A percentile compares a stretch with the other conserved stretches of the same genome.
These are phyloP conservation scores for Diadumene lineata DNA, from an alignment of 92 coral and sea anemone species.

Conservation along the genomic window DNA sequence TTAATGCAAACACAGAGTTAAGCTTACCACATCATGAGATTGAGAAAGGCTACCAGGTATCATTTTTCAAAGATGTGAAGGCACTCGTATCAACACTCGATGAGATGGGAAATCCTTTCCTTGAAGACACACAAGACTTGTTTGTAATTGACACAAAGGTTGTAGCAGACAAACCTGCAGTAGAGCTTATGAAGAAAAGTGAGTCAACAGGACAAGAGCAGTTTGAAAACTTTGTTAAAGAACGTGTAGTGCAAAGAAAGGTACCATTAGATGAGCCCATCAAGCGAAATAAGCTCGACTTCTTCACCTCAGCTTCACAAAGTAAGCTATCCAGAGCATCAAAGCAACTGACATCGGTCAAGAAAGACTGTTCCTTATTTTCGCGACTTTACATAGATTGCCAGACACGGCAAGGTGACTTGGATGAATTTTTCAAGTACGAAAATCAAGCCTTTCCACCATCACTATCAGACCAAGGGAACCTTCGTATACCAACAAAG, in stretches of 20 bases:
- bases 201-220: conserved; percentile 38
- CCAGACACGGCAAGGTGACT: conserved; percentile 55
- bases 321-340: conserved; percentile 34
- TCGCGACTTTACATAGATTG: conserved; percentile 46
- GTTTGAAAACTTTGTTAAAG: conserved; percentile 34
- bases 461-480: conserved; percentile 57
- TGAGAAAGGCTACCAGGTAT: conserved; percentile 32
- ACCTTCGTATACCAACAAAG: conserved; percentile 57
- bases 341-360: conserved; percentile 44
- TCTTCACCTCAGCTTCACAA: conserved; percentile 30
- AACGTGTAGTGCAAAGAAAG: conserved; percentile 40
- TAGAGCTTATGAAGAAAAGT: conserved; percentile 16
- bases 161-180: conserved; percentile 33
- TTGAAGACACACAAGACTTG: conserved; percentile 44
- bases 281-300: conserved; percentile 48
- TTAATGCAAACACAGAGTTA: conserved; percentile 7
- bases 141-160: conserved; percentile 46
- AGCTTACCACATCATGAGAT: conserved; percentile 46
- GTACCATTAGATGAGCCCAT: conserved; percentile 44
- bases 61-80: conserved; percentile 43
- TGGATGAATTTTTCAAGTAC: conserved; percentile 62
- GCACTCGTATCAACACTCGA: conserved; percentile 34
- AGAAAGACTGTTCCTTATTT: conserved; percentile 40
- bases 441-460: conserved; percentile 67
- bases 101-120: conserved; percentile 46